Conservation (phyloP, 2,888 invertebrate genomes). For the Zaprionus bogoriensis region DNA sequence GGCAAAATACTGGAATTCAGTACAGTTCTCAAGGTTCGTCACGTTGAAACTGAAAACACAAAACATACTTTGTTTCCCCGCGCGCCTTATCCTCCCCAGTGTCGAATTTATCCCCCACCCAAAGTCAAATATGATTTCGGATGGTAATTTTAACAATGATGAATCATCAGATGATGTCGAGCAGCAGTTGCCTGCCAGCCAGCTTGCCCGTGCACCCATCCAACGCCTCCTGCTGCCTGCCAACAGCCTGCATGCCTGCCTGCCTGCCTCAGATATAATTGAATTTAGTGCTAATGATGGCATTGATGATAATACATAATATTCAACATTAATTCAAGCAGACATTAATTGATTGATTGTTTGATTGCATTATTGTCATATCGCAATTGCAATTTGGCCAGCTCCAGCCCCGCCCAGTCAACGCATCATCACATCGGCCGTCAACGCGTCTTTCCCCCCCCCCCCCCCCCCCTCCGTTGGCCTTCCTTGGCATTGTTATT, state of each 20-base stretch:
- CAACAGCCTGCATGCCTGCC: neutral
- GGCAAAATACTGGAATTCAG: neutral
- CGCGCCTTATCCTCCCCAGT: neutral
- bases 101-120: too few species aligned
- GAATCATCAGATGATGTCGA: constrained; percentile 50
- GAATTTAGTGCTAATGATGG: constrained; percentile 77
- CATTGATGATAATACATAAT: constrained; percentile 71
- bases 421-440: neutral
- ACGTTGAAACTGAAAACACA: neutral
- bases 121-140: neutral
- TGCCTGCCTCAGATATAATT: constrained; percentile 46
- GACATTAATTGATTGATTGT: constrained; percentile 78
- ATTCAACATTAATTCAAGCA: constrained; percentile 69
- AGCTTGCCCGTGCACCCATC: too few species aligned
- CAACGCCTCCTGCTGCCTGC: neutral
- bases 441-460: neutral
- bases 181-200: neutral
- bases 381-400: constrained; percentile 62
- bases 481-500: constrained; percentile 4
- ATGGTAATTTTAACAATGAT: constrained; percentile 55
- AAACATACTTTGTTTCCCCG: neutral
- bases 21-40: neutral
- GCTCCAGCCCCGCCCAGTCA: constrained; percentile 2
- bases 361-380: constrained; percentile 79
- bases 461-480: neutral